These are phyloP conservation scores for Rhynchonema sp. DNA, from an alignment of 2,888 invertebrate genomes.

Conservation along the genomic window DNA sequence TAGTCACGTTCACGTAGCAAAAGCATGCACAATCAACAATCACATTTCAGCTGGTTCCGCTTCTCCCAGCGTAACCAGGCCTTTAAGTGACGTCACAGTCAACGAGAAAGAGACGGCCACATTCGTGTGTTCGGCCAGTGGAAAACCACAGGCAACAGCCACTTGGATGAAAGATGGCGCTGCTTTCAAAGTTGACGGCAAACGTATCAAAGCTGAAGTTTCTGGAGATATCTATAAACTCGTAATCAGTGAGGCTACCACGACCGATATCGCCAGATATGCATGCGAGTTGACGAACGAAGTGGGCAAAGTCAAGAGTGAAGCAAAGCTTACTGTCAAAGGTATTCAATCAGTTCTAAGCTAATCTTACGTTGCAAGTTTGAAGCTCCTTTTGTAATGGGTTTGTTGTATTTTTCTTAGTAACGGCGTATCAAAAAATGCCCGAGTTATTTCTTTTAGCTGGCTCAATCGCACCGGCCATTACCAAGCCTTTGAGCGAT, in stretches of 20 bases:
- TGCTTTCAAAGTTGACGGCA: neutral
- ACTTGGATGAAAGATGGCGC: neutral
- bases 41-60: neutral
- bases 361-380: too few species aligned
- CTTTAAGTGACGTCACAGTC: neutral
- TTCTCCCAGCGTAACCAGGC: neutral
- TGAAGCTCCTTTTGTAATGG: too few species aligned
- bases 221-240: constrained; percentile 7
- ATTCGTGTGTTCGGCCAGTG: constrained; percentile 18
- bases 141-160: constrained; percentile 28
- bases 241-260: constrained; percentile 29
- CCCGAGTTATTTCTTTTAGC: too few species aligned
- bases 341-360: too few species aligned
- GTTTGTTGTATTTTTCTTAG: too few species aligned
- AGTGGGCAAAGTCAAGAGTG: constrained; percentile 5
- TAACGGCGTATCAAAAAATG: too few species aligned
- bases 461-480: too few species aligned
- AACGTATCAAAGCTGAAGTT: constrained; percentile 1
- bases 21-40: too few species aligned
- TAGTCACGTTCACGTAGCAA: too few species aligned
- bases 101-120: neutral
- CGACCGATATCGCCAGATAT: constrained; percentile 28
- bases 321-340: neutral
- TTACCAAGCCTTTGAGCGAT: neutral
- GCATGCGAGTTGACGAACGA: constrained; percentile 21